Conservation (phyloP, 2,113 vertebrate genomes). For the western clawed frog (Xenopus tropicalis) region UCB_Xtro_10.0 CM004449.2:83299501-83300000, state of each 20-base stretch:
- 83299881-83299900: slow-evolving; percentile 37
- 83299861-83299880: slow-evolving; percentile 37
- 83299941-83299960: slow-evolving; percentile 39
- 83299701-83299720: slow-evolving; percentile 11
- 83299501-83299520: too few species aligned
- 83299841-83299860: slow-evolving; percentile 34
- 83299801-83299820: slow-evolving; percentile 12
- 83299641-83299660: background rate
- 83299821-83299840: slow-evolving; percentile 22
- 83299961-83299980: slow-evolving; percentile 36
- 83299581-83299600: too few species aligned
- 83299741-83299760: slow-evolving; percentile 17
- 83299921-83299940: slow-evolving; percentile 21
- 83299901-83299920: slow-evolving; percentile 33
- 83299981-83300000: slow-evolving; percentile 41
- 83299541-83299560: too few species aligned
- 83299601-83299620: too few species aligned
- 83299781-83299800: slow-evolving; percentile 25
- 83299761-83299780: slow-evolving; percentile 30
- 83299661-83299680: background rate
- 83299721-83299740: slow-evolving; percentile 27
- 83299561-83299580: too few species aligned
- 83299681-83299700: background rate
- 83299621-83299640: background rate
- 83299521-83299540: too few species aligned